These are phyloP conservation scores for Escarpia spicata DNA, from an alignment of 2,888 invertebrate species.

Conservation along the genomic window DNA sequence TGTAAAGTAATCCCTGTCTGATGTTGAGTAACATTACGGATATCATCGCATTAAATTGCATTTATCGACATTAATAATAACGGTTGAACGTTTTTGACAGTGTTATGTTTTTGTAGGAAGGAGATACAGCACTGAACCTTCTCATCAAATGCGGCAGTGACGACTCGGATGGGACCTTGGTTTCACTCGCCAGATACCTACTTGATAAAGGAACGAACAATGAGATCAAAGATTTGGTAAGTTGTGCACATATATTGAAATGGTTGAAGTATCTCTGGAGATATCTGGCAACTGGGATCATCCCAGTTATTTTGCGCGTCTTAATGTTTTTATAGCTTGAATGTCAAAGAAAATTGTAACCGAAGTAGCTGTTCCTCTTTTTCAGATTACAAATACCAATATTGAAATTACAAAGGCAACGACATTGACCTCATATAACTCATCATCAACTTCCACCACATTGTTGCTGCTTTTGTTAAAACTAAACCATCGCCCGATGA, in stretches of 20 bases:
- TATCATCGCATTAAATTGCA: no score
- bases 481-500: no score
- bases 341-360: background rate
- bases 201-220: slow-evolving; percentile 5
- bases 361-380: background rate
- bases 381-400: background rate
- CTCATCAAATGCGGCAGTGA: background rate
- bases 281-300: background rate
- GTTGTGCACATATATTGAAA: background rate
- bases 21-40: no score
- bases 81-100: background rate
- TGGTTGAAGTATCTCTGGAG: background rate
- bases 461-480: no score
- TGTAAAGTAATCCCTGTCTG: no score
- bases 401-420: background rate
- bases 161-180: background rate
- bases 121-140: background rate
- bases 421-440: background rate
- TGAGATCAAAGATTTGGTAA: background rate
- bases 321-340: background rate
- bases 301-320: background rate
- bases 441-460: background rate
- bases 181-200: background rate
- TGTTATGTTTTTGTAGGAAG: background rate
- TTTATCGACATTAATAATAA: background rate